Base-by-base conservation (phyloP, 2,797 vertebrate genomes). In the Sebastes jordani region DNA sequence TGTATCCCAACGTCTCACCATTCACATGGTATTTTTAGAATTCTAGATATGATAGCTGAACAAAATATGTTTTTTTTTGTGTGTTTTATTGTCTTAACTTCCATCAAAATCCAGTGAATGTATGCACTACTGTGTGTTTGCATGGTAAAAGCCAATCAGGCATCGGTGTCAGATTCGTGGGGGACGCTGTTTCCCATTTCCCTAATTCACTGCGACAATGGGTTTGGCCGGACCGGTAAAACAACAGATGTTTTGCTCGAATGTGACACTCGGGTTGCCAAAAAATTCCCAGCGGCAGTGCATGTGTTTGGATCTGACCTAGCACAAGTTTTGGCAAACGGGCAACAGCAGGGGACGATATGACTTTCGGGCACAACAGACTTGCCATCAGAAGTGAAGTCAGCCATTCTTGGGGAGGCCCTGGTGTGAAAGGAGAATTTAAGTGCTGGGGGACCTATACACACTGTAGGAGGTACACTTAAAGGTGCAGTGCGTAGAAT, bases 181-280 rank as follows among this genome's bases (percentile, higher is more conserved):
- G 95, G 96, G 96, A 97, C 95, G 96, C 97, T 97, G 97, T 97
- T 97, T 97, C 95, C 96, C 95, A 95, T 98, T 98, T 97, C 96
- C 96, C 96, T 98, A 98, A 99, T 98, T 97, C 96, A 95, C 96
- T 96, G 96, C 92, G 97, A 98, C 97, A 98, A 97, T 96, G 97
- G 96, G 97, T 98, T 98, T 98, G 97, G 94, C 92, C 95, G 92
- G 96, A 96, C 97, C 95, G 93, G 96, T 96, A 96, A 96, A 97
- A 97, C 97, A 99, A 97, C 98, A 98, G 97, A 97, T 95, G 94
- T 95, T 95, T 93, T 90, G 83, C 91, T 89, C 55, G 73, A 88
- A 88, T 89, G 87, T 93, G 90, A 93, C 93, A 93, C 88, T 79
- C 11, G 2, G 79, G 89, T 90, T 92, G 87, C 90, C 91, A 91